These are phyloP conservation scores for Paraplagusia blochii DNA, from an alignment of 2,113 vertebrate genomes.

Conservation along the genomic window DNA sequence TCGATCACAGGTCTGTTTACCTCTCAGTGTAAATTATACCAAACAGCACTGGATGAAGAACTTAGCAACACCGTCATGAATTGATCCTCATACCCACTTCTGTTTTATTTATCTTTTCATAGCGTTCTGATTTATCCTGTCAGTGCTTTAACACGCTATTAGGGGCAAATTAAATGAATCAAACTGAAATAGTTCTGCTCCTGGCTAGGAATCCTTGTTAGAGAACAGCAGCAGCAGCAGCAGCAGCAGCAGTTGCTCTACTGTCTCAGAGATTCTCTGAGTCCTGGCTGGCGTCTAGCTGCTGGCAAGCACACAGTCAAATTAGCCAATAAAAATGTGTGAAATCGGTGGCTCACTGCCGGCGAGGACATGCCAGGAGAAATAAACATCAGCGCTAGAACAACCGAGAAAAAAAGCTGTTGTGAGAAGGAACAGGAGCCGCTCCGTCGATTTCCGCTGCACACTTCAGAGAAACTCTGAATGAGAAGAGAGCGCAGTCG, in stretches of 20 bases:
- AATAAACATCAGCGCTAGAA: constrained; percentile 74
- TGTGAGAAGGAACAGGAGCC: constrained; percentile 50
- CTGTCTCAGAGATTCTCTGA: constrained; percentile 46
- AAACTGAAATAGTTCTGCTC: no score
- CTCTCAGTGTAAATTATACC: no score
- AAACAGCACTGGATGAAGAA: no score
- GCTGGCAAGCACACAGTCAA: constrained; percentile 75
- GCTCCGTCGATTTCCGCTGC: constrained; percentile 44
- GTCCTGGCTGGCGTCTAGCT: constrained; percentile 67
- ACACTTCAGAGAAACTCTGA: constrained; percentile 30
- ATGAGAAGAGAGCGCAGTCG: constrained; percentile 28
- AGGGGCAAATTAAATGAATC: no score
- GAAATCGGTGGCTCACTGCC: constrained; percentile 73
- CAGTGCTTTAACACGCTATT: no score
- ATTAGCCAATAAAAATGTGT: constrained; percentile 80
- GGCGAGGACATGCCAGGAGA: constrained; percentile 73
- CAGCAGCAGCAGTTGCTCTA: constrained; percentile 24
- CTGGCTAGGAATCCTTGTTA: constrained; percentile 3
- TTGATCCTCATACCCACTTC: no score
- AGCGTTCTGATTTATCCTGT: no score
- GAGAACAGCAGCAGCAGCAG: constrained; percentile 29
- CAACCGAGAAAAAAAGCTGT: constrained; percentile 53
- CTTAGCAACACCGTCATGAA: no score
- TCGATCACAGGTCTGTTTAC: no score
- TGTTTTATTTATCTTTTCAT: no score